A percentile compares a stretch with the other conserved stretches of the same genome.
phyloP scores from a whole-genome alignment of 2,113 vertebrate genomes.

The Caracal caracal region DNA sequence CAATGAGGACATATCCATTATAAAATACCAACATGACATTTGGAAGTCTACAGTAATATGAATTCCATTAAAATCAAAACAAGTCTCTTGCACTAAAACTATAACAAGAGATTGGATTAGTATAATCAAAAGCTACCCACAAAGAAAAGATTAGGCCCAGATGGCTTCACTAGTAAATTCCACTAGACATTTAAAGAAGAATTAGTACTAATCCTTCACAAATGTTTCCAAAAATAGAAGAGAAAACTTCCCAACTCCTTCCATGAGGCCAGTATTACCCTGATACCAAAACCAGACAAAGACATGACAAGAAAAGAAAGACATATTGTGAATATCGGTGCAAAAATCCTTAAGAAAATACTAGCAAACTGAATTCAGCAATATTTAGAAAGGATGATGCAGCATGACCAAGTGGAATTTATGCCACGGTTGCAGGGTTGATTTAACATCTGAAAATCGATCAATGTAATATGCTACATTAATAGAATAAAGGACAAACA shows the following conservation, averaged over 20 bases:
- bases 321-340: background rate
- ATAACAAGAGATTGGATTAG: background rate
- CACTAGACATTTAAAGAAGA: background rate
- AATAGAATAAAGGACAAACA: slow-evolving; percentile 12
- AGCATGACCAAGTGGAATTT: background rate
- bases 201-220: background rate
- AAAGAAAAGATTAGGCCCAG: background rate
- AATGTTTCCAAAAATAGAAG: slow-evolving; percentile 24
- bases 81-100: background rate
- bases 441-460: background rate
- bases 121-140: background rate
- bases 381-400: background rate
- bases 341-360: background rate
- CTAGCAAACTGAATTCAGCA: background rate
- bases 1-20: background rate
- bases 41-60: background rate
- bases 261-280: background rate
- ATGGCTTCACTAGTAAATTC: background rate
- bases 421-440: background rate
- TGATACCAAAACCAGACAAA: slow-evolving; percentile 10
- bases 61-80: background rate
- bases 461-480: background rate
- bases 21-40: background rate
- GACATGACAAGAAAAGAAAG: background rate
- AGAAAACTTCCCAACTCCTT: background rate